Conservation (phyloP, 1,140 invertebrate genomes). For the Drosophila eugracilis region DNA sequence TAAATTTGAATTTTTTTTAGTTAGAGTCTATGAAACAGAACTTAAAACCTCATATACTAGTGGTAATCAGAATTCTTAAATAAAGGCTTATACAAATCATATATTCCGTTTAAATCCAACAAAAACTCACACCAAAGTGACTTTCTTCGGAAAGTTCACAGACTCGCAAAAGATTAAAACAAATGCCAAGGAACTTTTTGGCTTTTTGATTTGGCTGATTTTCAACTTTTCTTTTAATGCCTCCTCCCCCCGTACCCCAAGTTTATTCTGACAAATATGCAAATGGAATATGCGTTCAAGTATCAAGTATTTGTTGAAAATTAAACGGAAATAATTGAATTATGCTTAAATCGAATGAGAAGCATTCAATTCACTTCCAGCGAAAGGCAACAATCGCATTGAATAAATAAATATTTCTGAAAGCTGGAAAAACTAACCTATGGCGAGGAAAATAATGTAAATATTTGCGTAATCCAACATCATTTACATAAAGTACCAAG, state of each 20-base stretch:
- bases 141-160: constrained; percentile 1
- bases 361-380: constrained; percentile 17
- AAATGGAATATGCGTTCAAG: constrained; percentile 45
- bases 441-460: constrained; percentile 25
- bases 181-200: constrained; percentile 35
- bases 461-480: constrained; percentile 19
- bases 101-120: constrained; percentile 5
- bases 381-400: constrained; percentile 29
- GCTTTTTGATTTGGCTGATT: constrained; percentile 47
- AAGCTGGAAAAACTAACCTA: constrained; percentile 7
- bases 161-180: constrained; percentile 38
- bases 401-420: constrained; percentile 38
- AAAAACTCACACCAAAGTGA: not conserved
- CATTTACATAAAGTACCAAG: constrained; percentile 31
- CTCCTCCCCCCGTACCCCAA: not conserved
- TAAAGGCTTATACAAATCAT: constrained; percentile 2
- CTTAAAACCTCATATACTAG: not conserved
- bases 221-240: constrained; percentile 40
- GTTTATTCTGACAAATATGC: constrained; percentile 27
- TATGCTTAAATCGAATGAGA: constrained; percentile 44
- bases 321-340: constrained; percentile 51
- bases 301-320: constrained; percentile 40
- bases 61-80: constrained; percentile 3
- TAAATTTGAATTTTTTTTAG: too few relatives aligned
- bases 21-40: too few relatives aligned